Percentiles rank a stretch among this genome's conserved stretches.
These are phyloP conservation scores for Oxytorus armatus DNA, from an alignment of 2,888 invertebrate genomes.

Conservation along the genomic window DNA sequence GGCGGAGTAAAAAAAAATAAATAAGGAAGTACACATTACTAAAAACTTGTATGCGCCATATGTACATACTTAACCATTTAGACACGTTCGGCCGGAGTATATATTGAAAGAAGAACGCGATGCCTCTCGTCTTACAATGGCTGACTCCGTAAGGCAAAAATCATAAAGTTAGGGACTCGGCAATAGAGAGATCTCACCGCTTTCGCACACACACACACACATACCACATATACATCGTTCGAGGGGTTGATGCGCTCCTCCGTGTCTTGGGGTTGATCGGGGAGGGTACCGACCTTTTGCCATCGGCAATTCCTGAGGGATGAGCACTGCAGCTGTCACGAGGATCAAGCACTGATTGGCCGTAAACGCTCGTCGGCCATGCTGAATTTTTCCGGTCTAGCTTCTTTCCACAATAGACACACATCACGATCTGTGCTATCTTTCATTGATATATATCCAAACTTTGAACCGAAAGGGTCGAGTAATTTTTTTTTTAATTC, in stretches of 20 bases:
- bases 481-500: conserved; percentile 1
- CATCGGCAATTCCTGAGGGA: conserved; percentile 76
- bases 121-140: conserved; percentile 80
- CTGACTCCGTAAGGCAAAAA: conserved; percentile 84
- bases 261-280: conserved; percentile 35
- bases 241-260: conserved; percentile 65
- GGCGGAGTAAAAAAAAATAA: conserved; percentile 26
- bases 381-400: conserved; percentile 82
- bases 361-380: conserved; percentile 78
- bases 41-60: conserved; percentile 23
- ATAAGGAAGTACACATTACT: conserved; percentile 25
- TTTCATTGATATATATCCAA: conserved; percentile 28
- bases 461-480: conserved; percentile 15
- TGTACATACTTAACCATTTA: conserved; percentile 5
- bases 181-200: conserved; percentile 69
- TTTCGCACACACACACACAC: no score
- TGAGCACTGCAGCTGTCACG: conserved; percentile 81
- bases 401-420: conserved; percentile 80
- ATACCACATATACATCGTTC: no score
- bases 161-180: conserved; percentile 83
- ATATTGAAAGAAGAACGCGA: conserved; percentile 55
- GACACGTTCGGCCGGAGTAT: conserved; percentile 27
- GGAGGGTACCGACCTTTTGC: conserved; percentile 65
- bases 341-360: conserved; percentile 79
- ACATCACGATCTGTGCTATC: conserved; percentile 50